These are phyloP conservation scores for Asarcornis scutulata DNA, from an alignment of 2,113 vertebrate species.

Conservation along the genomic window DNA sequence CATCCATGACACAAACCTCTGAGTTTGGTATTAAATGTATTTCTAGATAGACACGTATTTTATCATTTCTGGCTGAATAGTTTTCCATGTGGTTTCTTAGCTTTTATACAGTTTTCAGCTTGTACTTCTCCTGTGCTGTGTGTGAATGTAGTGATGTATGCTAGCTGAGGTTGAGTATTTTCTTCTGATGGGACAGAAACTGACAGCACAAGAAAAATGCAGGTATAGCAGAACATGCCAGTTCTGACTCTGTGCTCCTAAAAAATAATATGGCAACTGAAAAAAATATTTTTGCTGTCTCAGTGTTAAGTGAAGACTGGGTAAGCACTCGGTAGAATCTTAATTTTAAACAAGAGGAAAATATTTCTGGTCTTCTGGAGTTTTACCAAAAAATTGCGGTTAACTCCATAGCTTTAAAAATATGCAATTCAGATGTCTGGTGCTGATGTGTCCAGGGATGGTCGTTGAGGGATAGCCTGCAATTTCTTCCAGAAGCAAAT, in stretches of 20 bases:
- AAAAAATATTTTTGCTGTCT: neutral
- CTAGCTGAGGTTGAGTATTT: neutral
- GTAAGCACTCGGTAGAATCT: neutral
- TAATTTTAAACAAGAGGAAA: neutral
- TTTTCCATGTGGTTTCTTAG: neutral
- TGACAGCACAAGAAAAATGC: neutral
- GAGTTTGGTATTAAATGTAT: neutral
- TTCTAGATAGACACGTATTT: neutral
- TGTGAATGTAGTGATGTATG: neutral
- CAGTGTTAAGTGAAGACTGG: neutral
- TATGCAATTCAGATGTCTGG: neutral
- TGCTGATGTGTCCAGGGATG: neutral
- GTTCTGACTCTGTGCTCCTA: neutral
- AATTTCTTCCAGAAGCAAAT: neutral
- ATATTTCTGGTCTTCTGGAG: neutral
- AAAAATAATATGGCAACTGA: neutral
- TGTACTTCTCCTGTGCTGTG: neutral
- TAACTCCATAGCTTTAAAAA: neutral
- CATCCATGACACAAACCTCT: neutral
- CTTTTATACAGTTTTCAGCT: neutral
- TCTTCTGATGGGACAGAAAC: neutral
- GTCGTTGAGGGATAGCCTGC: neutral
- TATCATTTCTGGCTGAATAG: neutral
- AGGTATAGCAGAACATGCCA: neutral
- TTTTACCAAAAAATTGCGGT: neutral